These are phyloP conservation scores for Archaeoteleia sp. DNA, from an alignment of 2,888 invertebrate genomes.

Conservation along the genomic window DNA sequence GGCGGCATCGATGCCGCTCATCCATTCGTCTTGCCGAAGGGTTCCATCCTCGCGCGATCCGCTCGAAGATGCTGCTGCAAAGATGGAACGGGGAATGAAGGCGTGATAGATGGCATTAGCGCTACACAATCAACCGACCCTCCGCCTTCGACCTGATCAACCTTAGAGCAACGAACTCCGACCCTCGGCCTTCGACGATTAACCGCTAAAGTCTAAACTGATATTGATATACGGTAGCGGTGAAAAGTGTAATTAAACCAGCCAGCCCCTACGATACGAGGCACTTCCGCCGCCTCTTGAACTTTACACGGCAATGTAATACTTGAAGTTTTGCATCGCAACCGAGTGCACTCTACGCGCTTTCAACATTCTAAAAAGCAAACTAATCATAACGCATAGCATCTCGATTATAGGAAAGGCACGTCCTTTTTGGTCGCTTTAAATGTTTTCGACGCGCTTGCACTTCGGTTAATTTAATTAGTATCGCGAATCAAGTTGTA, in stretches of 20 bases:
- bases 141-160: slow-evolving; percentile 44
- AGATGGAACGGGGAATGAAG: slow-evolving; percentile 62
- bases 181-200: slow-evolving; percentile 52
- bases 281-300: slow-evolving; percentile 24
- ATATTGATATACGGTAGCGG: slow-evolving; percentile 61
- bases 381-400: slow-evolving; percentile 38
- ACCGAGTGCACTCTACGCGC: slow-evolving; percentile 9
- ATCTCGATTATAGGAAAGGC: slow-evolving; percentile 19
- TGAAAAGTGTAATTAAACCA: slow-evolving; percentile 64
- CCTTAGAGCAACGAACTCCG: slow-evolving; percentile 54
- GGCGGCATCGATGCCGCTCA: slow-evolving; percentile 52
- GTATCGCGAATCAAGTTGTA: too few relatives aligned
- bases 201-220: slow-evolving; percentile 65
- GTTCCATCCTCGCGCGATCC: slow-evolving; percentile 44
- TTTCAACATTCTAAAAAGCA: slow-evolving; percentile 31
- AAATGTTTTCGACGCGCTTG: too few relatives aligned
- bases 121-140: slow-evolving; percentile 63
- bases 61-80: slow-evolving; percentile 49
- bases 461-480: too few relatives aligned
- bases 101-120: slow-evolving; percentile 68
- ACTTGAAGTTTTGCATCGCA: slow-evolving; percentile 15
- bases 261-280: slow-evolving; percentile 10
- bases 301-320: slow-evolving; percentile 35
- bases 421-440: too few relatives aligned
- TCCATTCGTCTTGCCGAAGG: slow-evolving; percentile 63